Conservation (phyloP, 2,888 invertebrate species). For the Chloroclystis v-ata region DNA sequence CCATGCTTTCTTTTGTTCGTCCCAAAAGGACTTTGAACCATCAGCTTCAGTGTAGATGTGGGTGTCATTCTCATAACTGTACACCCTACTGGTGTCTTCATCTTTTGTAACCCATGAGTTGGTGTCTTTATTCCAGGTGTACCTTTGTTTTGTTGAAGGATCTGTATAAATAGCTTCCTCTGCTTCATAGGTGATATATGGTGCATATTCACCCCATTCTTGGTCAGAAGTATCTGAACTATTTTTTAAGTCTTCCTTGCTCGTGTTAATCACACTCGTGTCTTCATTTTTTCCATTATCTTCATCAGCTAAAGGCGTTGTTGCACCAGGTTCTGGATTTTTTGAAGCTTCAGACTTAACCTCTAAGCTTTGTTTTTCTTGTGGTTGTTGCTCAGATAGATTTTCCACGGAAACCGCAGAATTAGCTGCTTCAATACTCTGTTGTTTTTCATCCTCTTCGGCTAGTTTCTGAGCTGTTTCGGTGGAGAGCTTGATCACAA, state of each 20-base stretch:
- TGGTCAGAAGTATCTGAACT: conserved; percentile 17
- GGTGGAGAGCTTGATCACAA: conserved; percentile 68
- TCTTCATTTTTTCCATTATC: not conserved
- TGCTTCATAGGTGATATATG: conserved; percentile 83
- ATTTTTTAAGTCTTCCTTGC: conserved; percentile 8
- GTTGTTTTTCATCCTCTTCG: conserved; percentile 58
- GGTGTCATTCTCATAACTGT: conserved; percentile 86
- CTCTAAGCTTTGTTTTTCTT: conserved; percentile 12
- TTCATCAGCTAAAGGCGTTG: not conserved
- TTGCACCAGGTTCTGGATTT: no score
- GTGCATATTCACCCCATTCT: conserved; percentile 67
- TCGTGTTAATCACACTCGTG: not conserved
- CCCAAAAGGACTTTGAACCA: conserved; percentile 95
- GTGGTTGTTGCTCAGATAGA: not conserved
- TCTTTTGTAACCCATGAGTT: conserved; percentile 71
- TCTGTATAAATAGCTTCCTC: conserved; percentile 86
- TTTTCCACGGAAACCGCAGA: not conserved
- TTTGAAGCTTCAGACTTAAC: conserved; percentile 6
- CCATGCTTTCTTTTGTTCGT: conserved; percentile 94
- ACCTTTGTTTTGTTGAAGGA: conserved; percentile 82
- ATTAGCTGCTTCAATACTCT: conserved; percentile 27
- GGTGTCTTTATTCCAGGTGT: conserved; percentile 78
- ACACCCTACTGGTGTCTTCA: conserved; percentile 62
- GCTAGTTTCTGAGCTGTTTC: conserved; percentile 70
- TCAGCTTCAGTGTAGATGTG: conserved; percentile 90